A percentile compares a stretch with the other conserved stretches of the same genome.
Evolutionary conservation across 1,140 invertebrate species (phyloP).

Genomic region (Trichomalopsis sarcophagae): DNA sequence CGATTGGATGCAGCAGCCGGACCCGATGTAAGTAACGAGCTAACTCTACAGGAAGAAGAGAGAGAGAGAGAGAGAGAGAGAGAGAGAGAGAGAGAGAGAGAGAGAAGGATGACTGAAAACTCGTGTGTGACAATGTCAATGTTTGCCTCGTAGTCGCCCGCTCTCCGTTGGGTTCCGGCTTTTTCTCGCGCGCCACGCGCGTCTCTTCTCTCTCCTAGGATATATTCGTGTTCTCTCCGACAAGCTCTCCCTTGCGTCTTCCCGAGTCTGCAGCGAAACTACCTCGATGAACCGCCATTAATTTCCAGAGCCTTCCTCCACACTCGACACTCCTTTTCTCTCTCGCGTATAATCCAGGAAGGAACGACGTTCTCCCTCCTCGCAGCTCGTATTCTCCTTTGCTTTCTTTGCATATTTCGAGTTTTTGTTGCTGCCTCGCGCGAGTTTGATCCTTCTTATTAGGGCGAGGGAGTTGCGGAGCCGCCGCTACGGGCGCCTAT

Average conservation of each 20-base stretch:
- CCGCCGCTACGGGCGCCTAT: neutral
- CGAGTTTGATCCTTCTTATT: constrained; percentile 1
- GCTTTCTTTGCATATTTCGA: constrained; percentile 26
- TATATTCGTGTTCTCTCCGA: neutral
- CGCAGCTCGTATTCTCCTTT: neutral
- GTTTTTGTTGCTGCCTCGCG: neutral
- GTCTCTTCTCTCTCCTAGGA: constrained; percentile 55
- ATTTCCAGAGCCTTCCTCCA: constrained; percentile 55
- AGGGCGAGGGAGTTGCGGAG: neutral
- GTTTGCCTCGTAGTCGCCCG: constrained; percentile 61
- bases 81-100: constrained; percentile 16
- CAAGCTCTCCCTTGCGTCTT: constrained; percentile 40
- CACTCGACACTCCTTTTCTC: neutral
- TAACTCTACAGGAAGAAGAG: constrained; percentile 28
- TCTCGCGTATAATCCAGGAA: constrained; percentile 48
- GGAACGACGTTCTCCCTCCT: constrained; percentile 2
- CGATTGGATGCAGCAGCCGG: neutral
- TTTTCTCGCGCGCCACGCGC: neutral
- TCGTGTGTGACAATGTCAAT: constrained; percentile 66
- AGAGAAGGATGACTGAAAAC: constrained; percentile 42
- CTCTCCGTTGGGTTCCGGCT: neutral
- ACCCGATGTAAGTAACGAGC: neutral
- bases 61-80: constrained; percentile 43
- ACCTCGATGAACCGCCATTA: constrained; percentile 62
- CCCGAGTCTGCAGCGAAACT: neutral